A percentile compares a stretch with the other conserved stretches of the same genome.
Evolutionary conservation across 2,797 vertebrate species (phyloP).

Genomic region (Anomalospiza imberbis): DNA sequence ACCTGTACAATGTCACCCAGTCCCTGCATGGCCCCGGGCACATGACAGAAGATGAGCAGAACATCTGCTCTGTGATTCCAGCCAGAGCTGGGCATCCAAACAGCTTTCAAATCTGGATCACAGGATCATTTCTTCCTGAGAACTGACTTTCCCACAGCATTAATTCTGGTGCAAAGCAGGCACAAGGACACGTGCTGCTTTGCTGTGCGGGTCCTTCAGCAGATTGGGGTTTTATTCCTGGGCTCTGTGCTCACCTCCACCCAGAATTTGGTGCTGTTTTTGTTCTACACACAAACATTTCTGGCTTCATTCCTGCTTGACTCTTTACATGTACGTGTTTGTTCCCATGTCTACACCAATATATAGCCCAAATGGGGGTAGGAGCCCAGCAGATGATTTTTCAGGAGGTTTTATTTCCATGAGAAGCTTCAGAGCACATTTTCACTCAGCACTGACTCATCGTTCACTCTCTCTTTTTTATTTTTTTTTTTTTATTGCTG

Average conservation of each 20-base stretch:
- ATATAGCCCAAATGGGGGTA: background rate
- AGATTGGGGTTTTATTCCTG: background rate
- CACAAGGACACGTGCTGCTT: background rate
- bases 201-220: background rate
- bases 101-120: background rate
- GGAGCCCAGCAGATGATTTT: background rate
- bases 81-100: background rate
- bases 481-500: conserved; percentile 22
- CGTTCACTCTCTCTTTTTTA: background rate
- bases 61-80: background rate
- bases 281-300: background rate
- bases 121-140: background rate
- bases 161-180: background rate
- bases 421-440: conserved; percentile 45
- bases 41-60: background rate
- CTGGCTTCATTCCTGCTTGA: background rate
- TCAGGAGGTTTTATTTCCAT: conserved; percentile 21
- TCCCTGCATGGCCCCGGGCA: background rate
- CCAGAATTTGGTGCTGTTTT: background rate
- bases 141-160: background rate
- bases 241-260: background rate
- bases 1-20: background rate
- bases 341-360: background rate
- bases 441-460: conserved; percentile 69
- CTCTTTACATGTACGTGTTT: background rate